Base-by-base conservation (phyloP, 2,113 vertebrate species). In the Sterrhoptilus dennistouni region DNA sequence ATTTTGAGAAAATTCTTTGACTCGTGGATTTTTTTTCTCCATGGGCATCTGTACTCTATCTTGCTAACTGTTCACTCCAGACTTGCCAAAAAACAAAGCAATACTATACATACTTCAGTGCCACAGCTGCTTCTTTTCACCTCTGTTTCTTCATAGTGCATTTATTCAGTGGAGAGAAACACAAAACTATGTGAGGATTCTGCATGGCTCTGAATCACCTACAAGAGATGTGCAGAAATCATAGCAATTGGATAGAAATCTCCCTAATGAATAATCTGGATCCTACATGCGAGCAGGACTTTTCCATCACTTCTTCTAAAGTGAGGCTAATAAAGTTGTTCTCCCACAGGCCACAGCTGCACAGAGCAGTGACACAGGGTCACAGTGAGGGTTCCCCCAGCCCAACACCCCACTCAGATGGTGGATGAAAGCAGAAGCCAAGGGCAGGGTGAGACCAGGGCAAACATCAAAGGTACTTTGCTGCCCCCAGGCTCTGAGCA, bases 301-400 rank as follows among this genome's bases (percentile, higher is more conserved):
- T 93, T 82, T 82, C 49, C 18, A 29, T 59, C 47, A 50, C 35
- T 69, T 15, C 47, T 49, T 65, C 44, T 69, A 18, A 64, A 64
- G 19, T 2, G 2, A 78, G 33, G 25, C 6, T 36, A 20, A 70
- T 19, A 28, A 18, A 12, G 4, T 14, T 81, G 49, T 27, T 76
- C 18, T 70, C 35, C 47, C 0, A 0, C 23, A 38, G 45, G 27
- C 49, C 61, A 16, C 25, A 25, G 25, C 28, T 61, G 36, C 53
- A 45, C 61, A 59, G 70, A 78, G 23, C 0, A 0, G 12, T 57
- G 69, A 23, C 27, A 8, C 2, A 1, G 33, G 74, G 19, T 56
- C 27, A 23, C 28, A 6, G 11, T 33, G 45, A 72, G 50, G 40
- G 12, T 11, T 78, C 17, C 23, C 19, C 12, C 63, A 83, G 66